A percentile compares a stretch with the other conserved stretches of the same genome.
Evolutionary conservation across 2,888 invertebrate species (phyloP).

Genomic region (Suillia variegata): DNA sequence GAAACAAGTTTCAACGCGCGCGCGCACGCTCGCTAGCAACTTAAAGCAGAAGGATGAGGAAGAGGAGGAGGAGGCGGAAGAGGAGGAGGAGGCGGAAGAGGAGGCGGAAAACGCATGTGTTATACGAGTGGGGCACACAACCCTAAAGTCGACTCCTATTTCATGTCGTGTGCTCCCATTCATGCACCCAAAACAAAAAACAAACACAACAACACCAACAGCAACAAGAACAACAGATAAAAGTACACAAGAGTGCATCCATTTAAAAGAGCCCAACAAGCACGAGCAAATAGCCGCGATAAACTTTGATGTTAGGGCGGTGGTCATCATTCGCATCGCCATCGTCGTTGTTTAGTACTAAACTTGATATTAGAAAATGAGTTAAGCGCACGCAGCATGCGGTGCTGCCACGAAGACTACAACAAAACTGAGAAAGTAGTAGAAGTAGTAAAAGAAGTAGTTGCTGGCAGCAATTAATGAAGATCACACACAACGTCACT

Average conservation of each 20-base stretch:
- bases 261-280: not conserved
- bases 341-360: too few species aligned
- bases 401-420: not conserved
- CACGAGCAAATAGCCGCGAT: not conserved
- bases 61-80: too few species aligned
- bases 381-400: not conserved
- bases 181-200: too few species aligned
- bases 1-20: slow-evolving; percentile 7
- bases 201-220: not conserved
- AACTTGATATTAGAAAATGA: slow-evolving; percentile 5
- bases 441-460: not conserved
- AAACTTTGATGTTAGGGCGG: too few species aligned
- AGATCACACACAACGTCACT: not conserved
- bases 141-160: too few species aligned
- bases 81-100: too few species aligned
- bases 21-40: slow-evolving; percentile 6
- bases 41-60: too few species aligned
- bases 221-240: not conserved
- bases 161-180: too few species aligned
- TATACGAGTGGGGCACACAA: too few species aligned
- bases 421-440: not conserved
- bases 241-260: too few species aligned
- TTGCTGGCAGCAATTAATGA: slow-evolving; percentile 1
- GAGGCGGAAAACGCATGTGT: too few species aligned
- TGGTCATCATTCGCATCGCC: not conserved